Percentiles rank a stretch among this genome's conserved stretches.
Evolutionary conservation across 2,797 vertebrate genomes (phyloP).

Genomic region (Chloroceryle inda): DNA sequence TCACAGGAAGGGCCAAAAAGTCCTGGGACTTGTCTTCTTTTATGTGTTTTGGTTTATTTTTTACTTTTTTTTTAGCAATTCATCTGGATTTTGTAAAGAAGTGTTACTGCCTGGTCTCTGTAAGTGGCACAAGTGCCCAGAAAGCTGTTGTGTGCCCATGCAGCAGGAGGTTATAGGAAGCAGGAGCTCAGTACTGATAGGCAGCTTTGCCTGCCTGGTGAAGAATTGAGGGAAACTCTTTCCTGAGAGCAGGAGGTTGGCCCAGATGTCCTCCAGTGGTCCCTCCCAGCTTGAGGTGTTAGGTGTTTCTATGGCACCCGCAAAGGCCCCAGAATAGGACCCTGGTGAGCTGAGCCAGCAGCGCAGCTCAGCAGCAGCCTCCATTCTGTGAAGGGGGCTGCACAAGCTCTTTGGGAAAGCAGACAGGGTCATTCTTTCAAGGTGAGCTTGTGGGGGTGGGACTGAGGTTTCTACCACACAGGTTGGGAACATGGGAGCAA

Average conservation of each 20-base stretch:
- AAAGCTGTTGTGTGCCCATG: neutral
- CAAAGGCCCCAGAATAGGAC: neutral
- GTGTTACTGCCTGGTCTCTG: neutral
- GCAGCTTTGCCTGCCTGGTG: neutral
- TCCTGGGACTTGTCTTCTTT: neutral
- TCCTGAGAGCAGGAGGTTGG: neutral
- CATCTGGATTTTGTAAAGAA: neutral
- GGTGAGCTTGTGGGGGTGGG: neutral
- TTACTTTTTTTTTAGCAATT: neutral
- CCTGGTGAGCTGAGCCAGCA: neutral
- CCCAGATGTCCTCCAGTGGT: neutral
- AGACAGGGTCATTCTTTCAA: neutral
- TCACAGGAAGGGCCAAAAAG: neutral
- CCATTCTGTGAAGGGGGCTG: neutral
- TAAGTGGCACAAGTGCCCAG: neutral
- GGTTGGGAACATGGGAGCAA: neutral
- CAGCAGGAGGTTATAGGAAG: neutral
- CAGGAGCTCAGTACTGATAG: neutral
- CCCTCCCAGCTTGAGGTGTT: neutral
- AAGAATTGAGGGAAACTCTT: neutral
- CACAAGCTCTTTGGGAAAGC: neutral
- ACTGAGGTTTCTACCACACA: fast-evolving
- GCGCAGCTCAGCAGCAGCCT: neutral
- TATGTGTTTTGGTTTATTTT: neutral
- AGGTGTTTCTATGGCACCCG: neutral